phyloP scores from a whole-genome alignment of 2,888 invertebrate genomes.

The Leptogaster cylindrica region DNA sequence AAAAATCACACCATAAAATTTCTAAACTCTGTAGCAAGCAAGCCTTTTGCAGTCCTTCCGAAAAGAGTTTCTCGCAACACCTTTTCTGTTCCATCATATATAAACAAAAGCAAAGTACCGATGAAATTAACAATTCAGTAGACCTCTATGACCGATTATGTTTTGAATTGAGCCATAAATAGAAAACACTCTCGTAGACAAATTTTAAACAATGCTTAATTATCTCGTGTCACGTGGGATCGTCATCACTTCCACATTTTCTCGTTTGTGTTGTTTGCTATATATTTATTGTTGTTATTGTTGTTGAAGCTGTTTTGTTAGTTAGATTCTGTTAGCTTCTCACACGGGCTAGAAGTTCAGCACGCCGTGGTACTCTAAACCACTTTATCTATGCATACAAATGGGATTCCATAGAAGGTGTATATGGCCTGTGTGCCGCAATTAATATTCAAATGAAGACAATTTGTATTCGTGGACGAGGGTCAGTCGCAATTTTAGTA shows the following conservation, averaged over 20 bases:
- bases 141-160: not conserved
- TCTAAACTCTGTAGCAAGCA: too few relatives aligned
- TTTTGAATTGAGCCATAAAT: not conserved
- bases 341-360: not conserved
- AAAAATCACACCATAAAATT: too few relatives aligned
- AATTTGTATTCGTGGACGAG: constrained; percentile 29
- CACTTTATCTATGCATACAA: constrained; percentile 40
- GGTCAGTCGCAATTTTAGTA: not conserved
- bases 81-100: too few relatives aligned
- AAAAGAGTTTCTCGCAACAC: too few relatives aligned
- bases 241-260: not conserved
- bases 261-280: too few relatives aligned
- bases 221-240: not conserved
- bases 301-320: too few relatives aligned
- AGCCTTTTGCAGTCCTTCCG: too few relatives aligned
- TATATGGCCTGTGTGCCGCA: constrained; percentile 17
- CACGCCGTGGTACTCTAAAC: constrained; percentile 1
- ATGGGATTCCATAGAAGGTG: constrained; percentile 25
- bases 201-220: constrained; percentile 2
- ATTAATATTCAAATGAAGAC: constrained; percentile 39
- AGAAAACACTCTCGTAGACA: not conserved
- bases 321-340: too few relatives aligned
- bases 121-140: not conserved
- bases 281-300: too few relatives aligned
- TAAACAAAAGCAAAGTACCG: too few relatives aligned